These are phyloP conservation scores for Gavialis gangeticus DNA, from an alignment of 2,113 vertebrate genomes.

Conservation along the genomic window DNA sequence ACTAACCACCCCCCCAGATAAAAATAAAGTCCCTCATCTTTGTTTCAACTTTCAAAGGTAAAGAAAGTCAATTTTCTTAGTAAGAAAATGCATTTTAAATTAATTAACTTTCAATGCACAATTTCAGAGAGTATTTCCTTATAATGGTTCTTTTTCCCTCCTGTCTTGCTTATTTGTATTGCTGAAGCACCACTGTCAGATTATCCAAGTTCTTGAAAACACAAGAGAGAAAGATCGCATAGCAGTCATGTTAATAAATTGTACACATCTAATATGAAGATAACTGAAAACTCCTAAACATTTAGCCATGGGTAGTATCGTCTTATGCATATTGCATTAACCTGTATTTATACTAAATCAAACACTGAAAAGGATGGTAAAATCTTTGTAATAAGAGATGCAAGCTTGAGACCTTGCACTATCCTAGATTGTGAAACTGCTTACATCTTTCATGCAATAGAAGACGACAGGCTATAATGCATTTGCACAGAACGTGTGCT, in stretches of 20 bases:
- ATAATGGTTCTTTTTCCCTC: background rate
- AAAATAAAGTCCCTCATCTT: background rate
- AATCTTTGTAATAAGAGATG: background rate
- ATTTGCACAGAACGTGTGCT: background rate
- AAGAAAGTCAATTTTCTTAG: background rate
- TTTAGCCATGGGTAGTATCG: background rate
- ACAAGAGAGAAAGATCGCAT: background rate
- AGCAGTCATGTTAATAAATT: background rate
- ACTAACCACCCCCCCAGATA: conserved; percentile 35
- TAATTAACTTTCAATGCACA: background rate
- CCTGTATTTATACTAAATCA: background rate
- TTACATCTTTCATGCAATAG: background rate
- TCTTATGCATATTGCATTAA: background rate
- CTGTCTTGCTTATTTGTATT: background rate
- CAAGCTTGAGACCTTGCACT: background rate
- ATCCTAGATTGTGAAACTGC: background rate
- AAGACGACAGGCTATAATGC: background rate
- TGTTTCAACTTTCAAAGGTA: conserved; percentile 47
- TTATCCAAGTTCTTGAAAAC: background rate
- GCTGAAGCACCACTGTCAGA: background rate
- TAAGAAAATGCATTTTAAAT: background rate
- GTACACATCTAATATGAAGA: background rate
- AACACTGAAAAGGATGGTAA: background rate
- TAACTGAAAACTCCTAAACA: background rate
- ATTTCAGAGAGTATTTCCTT: background rate